These are phyloP conservation scores for Lontra canadensis DNA, from an alignment of 2,113 vertebrate genomes.

Conservation along the genomic window DNA sequence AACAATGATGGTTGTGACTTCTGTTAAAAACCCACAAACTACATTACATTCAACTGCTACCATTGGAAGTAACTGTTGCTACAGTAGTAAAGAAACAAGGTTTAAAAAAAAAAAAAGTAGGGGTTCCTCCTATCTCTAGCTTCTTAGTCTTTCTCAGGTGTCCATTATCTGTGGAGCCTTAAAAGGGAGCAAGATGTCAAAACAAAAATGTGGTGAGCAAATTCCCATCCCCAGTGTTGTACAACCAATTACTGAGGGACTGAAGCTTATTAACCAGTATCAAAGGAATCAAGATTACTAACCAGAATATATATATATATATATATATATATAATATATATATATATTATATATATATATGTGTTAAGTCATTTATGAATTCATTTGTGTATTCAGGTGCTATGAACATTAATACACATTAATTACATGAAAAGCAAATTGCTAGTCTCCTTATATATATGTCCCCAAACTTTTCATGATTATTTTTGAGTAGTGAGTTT, in stretches of 20 bases:
- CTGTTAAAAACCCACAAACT: not conserved
- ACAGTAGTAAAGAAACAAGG: not conserved
- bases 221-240: not conserved
- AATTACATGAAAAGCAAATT: constrained; percentile 23
- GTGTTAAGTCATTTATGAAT: not conserved
- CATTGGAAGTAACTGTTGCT: not conserved
- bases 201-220: not conserved
- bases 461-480: not conserved
- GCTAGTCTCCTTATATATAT: not conserved
- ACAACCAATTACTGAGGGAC: not conserved
- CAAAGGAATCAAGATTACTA: not conserved
- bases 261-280: not conserved
- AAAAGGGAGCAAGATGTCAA: not conserved
- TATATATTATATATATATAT: too few species aligned
- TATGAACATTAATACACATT: not conserved
- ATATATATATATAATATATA: too few species aligned
- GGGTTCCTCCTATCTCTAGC: not conserved
- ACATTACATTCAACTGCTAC: not conserved
- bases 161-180: not conserved
- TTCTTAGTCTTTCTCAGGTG: not conserved
- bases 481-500: constrained; percentile 22
- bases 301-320: not conserved
- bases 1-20: not conserved
- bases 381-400: not conserved
- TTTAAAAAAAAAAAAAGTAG: not conserved